Evolutionary conservation across 2,113 vertebrate species (phyloP).

Genomic region (Gnathonemus longibarbis): DNA sequence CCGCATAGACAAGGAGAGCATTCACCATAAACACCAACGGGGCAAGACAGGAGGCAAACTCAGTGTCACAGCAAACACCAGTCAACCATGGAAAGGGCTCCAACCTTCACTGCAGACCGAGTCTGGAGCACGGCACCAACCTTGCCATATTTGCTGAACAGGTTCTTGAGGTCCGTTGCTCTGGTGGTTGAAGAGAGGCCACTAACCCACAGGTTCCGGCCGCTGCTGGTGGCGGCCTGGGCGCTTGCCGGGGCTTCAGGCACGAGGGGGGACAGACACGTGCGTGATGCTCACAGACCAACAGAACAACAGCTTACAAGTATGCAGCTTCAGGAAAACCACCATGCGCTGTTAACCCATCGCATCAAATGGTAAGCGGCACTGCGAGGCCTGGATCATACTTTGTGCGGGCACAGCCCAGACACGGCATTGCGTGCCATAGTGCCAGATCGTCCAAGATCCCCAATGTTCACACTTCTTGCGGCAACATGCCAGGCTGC

Average conservation of each 20-base stretch:
- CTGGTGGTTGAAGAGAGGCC: slow-evolving; percentile 89
- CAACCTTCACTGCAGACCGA: neutral
- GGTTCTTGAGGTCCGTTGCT: slow-evolving; percentile 90
- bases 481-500: neutral
- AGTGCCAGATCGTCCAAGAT: no score
- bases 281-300: neutral
- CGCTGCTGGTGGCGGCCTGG: slow-evolving; percentile 47
- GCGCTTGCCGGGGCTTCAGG: slow-evolving; percentile 49
- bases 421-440: no score
- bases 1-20: neutral
- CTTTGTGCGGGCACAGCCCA: no score
- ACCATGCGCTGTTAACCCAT: no score
- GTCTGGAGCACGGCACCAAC: slow-evolving; percentile 41
- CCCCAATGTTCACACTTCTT: neutral
- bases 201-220: slow-evolving; percentile 93
- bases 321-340: neutral
- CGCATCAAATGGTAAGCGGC: neutral
- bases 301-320: neutral
- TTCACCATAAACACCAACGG: neutral
- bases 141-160: slow-evolving; percentile 97
- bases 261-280: neutral
- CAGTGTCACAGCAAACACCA: neutral
- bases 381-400: neutral
- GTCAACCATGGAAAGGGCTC: neutral
- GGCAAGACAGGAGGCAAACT: neutral